Percentiles rank a stretch among this genome's conserved stretches.
Evolutionary conservation across 1,140 invertebrate genomes (phyloP).

Genomic region (Anoplolepis gracilipes): DNA sequence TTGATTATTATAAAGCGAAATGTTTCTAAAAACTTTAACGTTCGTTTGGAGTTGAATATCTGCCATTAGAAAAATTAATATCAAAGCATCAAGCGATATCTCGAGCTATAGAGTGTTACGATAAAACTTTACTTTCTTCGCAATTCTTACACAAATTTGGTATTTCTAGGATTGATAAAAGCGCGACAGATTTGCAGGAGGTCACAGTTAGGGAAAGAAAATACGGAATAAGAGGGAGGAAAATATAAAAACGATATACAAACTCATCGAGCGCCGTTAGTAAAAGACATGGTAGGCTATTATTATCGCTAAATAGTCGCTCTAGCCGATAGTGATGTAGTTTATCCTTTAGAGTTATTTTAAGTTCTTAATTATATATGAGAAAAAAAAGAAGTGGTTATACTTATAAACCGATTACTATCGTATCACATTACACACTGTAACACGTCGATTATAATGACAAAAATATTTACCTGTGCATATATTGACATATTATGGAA

Average conservation of each 20-base stretch:
- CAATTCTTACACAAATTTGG: not conserved
- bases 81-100: not conserved
- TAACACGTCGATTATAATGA: conserved; percentile 86
- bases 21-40: not conserved
- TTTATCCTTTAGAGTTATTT: conserved; percentile 79
- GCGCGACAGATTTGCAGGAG: conserved; percentile 32
- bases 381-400: conserved; percentile 71
- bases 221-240: conserved; percentile 7
- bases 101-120: not conserved
- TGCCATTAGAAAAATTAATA: not conserved
- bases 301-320: conserved; percentile 81
- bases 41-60: not conserved
- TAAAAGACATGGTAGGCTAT: conserved; percentile 81
- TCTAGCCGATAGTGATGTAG: conserved; percentile 83
- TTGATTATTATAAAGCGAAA: not conserved
- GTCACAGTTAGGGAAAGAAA: conserved; percentile 43
- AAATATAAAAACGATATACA: conserved; percentile 57
- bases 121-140: not conserved
- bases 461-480: conserved; percentile 85
- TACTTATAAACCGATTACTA: conserved; percentile 79
- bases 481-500: conserved; percentile 85
- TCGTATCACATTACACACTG: conserved; percentile 85
- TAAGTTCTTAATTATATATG: conserved; percentile 81
- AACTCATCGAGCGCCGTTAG: conserved; percentile 80
- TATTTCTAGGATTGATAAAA: conserved; percentile 35